Evolutionary conservation across 2,797 vertebrate species (phyloP).

Genomic region (Channallabes apus): DNA sequence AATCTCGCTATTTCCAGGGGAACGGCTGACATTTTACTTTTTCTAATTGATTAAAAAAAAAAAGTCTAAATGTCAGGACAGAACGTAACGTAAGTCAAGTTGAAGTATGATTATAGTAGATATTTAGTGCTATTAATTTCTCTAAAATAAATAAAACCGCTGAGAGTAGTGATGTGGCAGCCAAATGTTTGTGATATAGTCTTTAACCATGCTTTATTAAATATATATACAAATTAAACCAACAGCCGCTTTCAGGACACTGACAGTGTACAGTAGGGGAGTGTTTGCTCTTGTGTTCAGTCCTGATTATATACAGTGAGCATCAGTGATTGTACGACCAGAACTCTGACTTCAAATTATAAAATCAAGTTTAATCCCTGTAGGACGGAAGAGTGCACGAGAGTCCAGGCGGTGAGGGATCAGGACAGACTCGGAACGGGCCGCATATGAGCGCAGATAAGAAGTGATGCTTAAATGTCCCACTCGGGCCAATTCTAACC

Average conservation of each 20-base stretch:
- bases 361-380: background rate
- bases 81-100: background rate
- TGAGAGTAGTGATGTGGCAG: background rate
- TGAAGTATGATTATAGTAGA: background rate
- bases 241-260: background rate
- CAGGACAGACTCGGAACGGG: background rate
- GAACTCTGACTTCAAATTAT: background rate
- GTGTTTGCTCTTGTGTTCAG: background rate
- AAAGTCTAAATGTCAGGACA: too few relatives aligned
- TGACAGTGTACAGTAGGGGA: background rate
- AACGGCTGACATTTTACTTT: background rate
- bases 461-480: background rate
- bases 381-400: background rate
- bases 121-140: background rate
- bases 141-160: background rate
- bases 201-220: background rate
- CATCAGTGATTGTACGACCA: background rate
- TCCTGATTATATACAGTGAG: background rate
- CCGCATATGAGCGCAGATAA: background rate
- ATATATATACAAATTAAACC: background rate
- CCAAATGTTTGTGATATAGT: background rate
- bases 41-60: too few relatives aligned
- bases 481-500: background rate
- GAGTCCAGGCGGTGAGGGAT: background rate
- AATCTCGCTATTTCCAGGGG: background rate